A percentile compares a stretch with the other conserved stretches of the same genome.
Evolutionary conservation across 2,113 vertebrate genomes (phyloP).

Genomic region (Amphiprion ocellaris): DNA sequence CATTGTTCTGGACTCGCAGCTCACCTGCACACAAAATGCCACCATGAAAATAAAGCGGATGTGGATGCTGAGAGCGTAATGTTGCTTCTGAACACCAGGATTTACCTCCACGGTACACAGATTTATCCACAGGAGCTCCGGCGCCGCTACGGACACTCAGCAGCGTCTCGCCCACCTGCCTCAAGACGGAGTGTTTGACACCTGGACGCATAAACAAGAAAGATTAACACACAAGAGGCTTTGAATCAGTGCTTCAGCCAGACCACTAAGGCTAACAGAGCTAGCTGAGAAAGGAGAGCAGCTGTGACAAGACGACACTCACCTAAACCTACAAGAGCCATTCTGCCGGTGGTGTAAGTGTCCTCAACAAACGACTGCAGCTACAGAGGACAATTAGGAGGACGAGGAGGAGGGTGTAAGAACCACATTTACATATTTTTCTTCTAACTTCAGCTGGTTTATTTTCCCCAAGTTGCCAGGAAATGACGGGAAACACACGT

Average conservation of each 20-base stretch:
- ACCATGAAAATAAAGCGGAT: background rate
- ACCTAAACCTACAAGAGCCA: constrained; percentile 89
- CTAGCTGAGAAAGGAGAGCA: background rate
- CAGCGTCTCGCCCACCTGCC: constrained; percentile 90
- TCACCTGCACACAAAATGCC: constrained; percentile 73
- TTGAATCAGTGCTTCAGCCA: background rate
- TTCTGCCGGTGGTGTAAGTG: constrained; percentile 91
- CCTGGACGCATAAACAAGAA: constrained; percentile 77
- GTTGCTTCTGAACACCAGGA: background rate
- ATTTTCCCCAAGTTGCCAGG: too few relatives aligned
- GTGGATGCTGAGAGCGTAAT: background rate
- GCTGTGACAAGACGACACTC: constrained; percentile 47
- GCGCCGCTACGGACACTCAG: constrained; percentile 87
- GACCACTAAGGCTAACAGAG: background rate
- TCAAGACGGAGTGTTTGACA: constrained; percentile 89
- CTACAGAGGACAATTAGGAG: constrained; percentile 75
- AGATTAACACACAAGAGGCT: background rate
- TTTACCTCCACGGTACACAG: constrained; percentile 90
- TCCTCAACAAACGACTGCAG: constrained; percentile 90
- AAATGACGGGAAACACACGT: constrained; percentile 21
- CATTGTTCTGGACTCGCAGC: constrained; percentile 86
- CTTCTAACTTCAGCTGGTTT: too few relatives aligned
- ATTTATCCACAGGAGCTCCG: constrained; percentile 82
- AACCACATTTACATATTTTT: background rate
- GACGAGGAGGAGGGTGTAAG: constrained; percentile 2